phyloP scores from a whole-genome alignment of 1,140 invertebrate species.

The Periplaneta americana region DNA sequence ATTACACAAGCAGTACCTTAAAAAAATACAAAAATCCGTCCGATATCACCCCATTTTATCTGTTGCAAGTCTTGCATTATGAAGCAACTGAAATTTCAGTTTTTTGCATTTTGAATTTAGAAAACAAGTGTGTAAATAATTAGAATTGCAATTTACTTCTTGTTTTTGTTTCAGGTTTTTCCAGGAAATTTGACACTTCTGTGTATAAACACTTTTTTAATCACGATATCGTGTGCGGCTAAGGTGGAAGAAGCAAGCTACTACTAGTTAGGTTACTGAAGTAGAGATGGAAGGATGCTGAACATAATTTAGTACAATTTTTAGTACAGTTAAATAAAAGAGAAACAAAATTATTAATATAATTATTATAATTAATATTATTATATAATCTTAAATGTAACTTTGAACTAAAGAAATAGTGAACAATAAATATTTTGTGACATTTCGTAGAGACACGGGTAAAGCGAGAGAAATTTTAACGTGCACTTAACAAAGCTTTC shows the following conservation, averaged over 20 bases:
- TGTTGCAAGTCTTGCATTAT: too few relatives aligned
- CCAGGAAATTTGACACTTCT: conserved; percentile 39
- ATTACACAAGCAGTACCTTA: too few relatives aligned
- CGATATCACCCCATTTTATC: too few relatives aligned
- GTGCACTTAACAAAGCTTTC: neutral
- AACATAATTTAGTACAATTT: neutral
- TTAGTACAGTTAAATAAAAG: neutral
- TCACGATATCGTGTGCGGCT: neutral
- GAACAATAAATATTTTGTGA: neutral
- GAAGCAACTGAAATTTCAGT: too few relatives aligned
- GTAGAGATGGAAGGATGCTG: neutral
- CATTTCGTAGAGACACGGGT: neutral
- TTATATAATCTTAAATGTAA: neutral
- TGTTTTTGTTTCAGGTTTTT: conserved; percentile 37
- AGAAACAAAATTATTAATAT: neutral
- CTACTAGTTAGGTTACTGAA: neutral
- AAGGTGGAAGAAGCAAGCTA: neutral
- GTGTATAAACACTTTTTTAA: conserved; percentile 22
- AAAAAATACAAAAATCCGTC: too few relatives aligned
- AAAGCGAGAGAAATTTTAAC: neutral
- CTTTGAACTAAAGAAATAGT: neutral
- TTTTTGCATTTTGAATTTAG: too few relatives aligned
- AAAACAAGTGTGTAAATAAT: too few relatives aligned
- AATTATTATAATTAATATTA: neutral
- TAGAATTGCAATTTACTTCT: too few relatives aligned